Percentiles rank a stretch among this genome's conserved stretches.
Conservation (phyloP, 2,888 invertebrate genomes). For the Drosophila emarginata region DNA sequence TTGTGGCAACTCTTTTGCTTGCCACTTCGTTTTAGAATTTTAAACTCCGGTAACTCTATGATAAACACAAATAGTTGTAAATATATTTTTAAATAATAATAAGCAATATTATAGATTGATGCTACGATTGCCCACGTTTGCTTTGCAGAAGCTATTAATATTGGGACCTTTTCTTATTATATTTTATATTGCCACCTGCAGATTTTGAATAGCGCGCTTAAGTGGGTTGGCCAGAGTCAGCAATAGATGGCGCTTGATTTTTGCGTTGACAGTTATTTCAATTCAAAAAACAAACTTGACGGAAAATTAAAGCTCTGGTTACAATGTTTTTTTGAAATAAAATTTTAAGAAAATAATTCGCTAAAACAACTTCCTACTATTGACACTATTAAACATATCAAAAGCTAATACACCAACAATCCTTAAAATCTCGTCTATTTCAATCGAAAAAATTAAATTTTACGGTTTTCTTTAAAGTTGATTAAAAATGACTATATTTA, state of each 20-base stretch:
- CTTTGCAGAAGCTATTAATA: too few relatives aligned
- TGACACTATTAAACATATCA: too few relatives aligned
- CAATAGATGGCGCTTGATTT: constrained; percentile 15
- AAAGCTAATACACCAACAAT: too few relatives aligned
- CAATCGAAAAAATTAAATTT: too few relatives aligned
- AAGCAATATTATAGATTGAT: too few relatives aligned
- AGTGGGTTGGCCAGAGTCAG: neutral
- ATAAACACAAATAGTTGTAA: neutral
- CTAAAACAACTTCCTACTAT: too few relatives aligned
- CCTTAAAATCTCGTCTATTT: too few relatives aligned
- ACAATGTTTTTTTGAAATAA: neutral
- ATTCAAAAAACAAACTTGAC: neutral
- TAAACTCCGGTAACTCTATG: neutral
- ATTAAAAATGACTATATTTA: too few relatives aligned
- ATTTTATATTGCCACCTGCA: neutral
- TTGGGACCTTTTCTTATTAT: neutral
- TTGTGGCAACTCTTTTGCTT: neutral
- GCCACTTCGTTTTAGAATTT: neutral
- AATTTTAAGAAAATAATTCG: too few relatives aligned
- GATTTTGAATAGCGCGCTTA: neutral
- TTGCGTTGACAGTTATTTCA: neutral
- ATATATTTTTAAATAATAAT: neutral
- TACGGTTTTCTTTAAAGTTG: too few relatives aligned
- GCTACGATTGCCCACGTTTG: too few relatives aligned
- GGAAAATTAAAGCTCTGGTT: neutral